A percentile compares a stretch with the other conserved stretches of the same genome.
phyloP scores from a whole-genome alignment of 2,888 invertebrate genomes.

The Pterostichus madidus region DNA sequence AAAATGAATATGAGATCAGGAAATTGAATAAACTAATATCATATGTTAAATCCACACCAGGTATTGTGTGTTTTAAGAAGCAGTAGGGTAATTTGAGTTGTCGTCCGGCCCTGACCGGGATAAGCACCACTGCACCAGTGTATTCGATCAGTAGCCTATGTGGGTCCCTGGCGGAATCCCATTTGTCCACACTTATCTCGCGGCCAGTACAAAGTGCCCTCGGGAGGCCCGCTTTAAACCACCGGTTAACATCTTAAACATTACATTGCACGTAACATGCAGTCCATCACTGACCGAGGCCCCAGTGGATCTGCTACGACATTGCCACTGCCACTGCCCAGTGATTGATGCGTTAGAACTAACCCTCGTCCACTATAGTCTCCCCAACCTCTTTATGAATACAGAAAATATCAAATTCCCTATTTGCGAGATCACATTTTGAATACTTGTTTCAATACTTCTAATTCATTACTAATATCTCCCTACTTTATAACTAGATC shows the following conservation, averaged over 20 bases:
- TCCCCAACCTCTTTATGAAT: conserved; percentile 46
- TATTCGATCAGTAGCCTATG: conserved; percentile 37
- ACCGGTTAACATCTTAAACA: conserved; percentile 77
- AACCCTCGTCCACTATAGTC: conserved; percentile 67
- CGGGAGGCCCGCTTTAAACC: conserved; percentile 75
- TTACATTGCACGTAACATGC: conserved; percentile 75
- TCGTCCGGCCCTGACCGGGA: not conserved
- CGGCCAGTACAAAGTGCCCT: conserved; percentile 72
- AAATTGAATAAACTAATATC: too few species aligned
- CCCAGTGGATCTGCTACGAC: conserved; percentile 68
- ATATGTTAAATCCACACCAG: too few species aligned
- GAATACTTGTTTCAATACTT: not conserved
- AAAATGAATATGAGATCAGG: too few species aligned
- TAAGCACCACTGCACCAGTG: conserved; percentile 3
- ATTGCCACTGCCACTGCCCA: conserved; percentile 71
- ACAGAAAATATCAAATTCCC: conserved; percentile 37
- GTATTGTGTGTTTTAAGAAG: too few species aligned
- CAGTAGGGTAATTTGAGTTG: too few species aligned
- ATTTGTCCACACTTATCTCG: conserved; percentile 71
- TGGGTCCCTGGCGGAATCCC: conserved; percentile 62
- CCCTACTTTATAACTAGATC: too few species aligned
- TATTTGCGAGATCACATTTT: conserved; percentile 42
- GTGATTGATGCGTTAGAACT: conserved; percentile 74
- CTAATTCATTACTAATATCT: not conserved
- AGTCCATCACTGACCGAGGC: conserved; percentile 71